Evolutionary conservation across 2,113 vertebrate species (phyloP).

Genomic region (Vanacampus margaritifer): DNA sequence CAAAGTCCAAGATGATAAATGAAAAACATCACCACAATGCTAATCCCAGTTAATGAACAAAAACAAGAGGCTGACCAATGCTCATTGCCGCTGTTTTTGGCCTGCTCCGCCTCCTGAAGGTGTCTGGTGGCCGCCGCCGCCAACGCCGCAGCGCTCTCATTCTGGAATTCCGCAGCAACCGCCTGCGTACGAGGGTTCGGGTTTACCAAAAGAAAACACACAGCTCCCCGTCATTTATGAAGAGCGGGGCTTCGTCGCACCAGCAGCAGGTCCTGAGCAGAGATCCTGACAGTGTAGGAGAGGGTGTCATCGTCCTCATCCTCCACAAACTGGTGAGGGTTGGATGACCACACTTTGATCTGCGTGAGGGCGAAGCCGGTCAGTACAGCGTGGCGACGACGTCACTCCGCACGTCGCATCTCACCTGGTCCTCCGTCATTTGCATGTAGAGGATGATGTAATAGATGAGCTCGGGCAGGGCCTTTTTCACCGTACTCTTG

Average conservation of each 20-base stretch:
- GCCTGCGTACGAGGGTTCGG: conserved; percentile 70
- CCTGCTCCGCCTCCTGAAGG: conserved; percentile 93
- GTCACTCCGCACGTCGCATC: background rate
- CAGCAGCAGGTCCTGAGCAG: conserved; percentile 93
- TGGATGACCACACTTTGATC: conserved; percentile 97
- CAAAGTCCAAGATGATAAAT: background rate
- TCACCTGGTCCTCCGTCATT: conserved; percentile 92
- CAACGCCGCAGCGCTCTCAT: conserved; percentile 91
- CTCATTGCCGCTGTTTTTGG: conserved; percentile 79
- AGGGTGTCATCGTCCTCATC: conserved; percentile 98
- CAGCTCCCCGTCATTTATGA: background rate
- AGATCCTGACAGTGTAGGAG: conserved; percentile 96
- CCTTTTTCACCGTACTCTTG: conserved; percentile 95
- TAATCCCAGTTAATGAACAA: background rate
- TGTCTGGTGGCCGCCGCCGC: conserved; percentile 93
- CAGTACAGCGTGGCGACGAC: background rate
- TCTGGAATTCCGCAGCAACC: conserved; percentile 95
- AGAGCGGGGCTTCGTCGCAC: conserved; percentile 64
- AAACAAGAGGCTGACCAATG: conserved; percentile 80
- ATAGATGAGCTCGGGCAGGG: conserved; percentile 94
- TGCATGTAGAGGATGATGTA: conserved; percentile 99
- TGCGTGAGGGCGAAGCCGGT: conserved; percentile 46
- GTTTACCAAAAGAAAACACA: background rate
- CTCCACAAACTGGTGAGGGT: conserved; percentile 97
- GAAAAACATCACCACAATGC: no score